phyloP scores from a whole-genome alignment of 2,113 vertebrate species.

The Hippocampus mohnikei region DNA sequence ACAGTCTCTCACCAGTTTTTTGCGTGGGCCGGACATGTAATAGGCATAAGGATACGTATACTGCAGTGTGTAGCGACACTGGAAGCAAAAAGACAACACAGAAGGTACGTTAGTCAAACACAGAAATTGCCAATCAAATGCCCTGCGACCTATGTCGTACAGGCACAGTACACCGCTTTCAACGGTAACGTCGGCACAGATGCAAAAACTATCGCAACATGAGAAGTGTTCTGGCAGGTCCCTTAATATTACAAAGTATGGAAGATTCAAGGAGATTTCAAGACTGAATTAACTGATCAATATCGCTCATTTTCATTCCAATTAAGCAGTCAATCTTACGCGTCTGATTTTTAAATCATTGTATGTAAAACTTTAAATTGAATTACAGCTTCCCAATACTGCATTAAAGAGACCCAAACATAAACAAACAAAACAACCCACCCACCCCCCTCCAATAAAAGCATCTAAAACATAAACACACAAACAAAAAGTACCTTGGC shows the following conservation, averaged over 20 bases:
- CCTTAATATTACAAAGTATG: too few species aligned
- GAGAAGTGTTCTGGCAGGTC: background rate
- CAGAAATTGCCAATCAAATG: background rate
- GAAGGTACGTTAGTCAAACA: background rate
- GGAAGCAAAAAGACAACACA: conserved; percentile 16
- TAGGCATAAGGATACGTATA: conserved; percentile 99
- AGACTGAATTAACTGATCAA: background rate
- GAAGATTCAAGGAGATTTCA: too few species aligned
- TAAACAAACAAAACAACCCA: too few species aligned
- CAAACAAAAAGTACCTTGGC: conserved; percentile 81
- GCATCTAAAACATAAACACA: background rate
- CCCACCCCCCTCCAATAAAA: too few species aligned
- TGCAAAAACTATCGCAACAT: background rate
- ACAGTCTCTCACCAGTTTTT: conserved; percentile 88
- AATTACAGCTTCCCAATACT: background rate
- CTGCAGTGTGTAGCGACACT: conserved; percentile 99
- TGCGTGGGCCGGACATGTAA: conserved; percentile 97
- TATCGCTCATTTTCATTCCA: background rate
- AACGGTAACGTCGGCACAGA: background rate
- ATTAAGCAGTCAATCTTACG: background rate
- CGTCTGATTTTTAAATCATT: background rate
- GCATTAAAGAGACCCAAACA: background rate
- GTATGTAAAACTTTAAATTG: background rate
- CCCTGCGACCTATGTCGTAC: background rate
- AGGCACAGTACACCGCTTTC: background rate